Evolutionary conservation across 2,113 vertebrate species (phyloP).

Genomic region (Hylia prasina): DNA sequence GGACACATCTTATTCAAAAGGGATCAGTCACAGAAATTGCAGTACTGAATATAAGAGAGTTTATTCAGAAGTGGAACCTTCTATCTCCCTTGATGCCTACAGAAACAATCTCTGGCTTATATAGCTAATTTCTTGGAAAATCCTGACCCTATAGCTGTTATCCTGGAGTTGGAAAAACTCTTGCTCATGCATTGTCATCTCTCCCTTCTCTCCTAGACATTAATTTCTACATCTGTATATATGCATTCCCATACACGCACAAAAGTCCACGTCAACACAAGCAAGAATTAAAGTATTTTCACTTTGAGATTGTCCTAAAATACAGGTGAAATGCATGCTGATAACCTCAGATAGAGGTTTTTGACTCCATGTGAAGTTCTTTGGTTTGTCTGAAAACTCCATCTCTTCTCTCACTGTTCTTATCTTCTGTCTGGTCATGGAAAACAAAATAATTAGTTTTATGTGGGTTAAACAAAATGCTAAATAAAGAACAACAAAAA

Average conservation of each 20-base stretch:
- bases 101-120: not conserved
- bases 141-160: not conserved
- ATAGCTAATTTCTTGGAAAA: not conserved
- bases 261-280: not conserved
- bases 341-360: not conserved
- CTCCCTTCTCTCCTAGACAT: not conserved
- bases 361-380: not conserved
- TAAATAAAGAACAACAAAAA: not conserved
- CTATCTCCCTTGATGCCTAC: not conserved
- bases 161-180: not conserved
- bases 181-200: not conserved
- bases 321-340: not conserved
- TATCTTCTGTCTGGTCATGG: not conserved
- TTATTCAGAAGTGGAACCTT: not conserved
- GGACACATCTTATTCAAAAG: not conserved
- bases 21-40: not conserved
- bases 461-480: not conserved
- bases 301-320: not conserved
- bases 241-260: not conserved
- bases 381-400: not conserved
- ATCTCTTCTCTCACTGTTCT: not conserved
- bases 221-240: not conserved
- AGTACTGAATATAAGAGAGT: not conserved
- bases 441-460: not conserved
- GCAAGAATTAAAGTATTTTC: not conserved